These are phyloP conservation scores for Perithous albicinctus DNA, from an alignment of 2,888 invertebrate genomes.

Conservation along the genomic window DNA sequence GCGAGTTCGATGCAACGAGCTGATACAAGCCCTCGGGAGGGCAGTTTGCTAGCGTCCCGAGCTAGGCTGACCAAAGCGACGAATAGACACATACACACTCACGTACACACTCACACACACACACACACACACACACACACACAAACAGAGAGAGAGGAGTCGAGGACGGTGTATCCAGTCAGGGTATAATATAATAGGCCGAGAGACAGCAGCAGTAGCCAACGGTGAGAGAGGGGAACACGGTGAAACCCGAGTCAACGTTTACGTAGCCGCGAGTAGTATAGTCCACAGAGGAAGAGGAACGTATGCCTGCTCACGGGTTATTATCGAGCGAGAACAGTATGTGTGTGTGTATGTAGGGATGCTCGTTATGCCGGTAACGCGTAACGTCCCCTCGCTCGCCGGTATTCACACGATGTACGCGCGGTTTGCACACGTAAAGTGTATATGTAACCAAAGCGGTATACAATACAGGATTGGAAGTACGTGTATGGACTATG, in stretches of 20 bases:
- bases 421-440: neutral
- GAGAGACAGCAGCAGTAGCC: neutral
- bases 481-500: conserved; percentile 3
- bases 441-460: neutral
- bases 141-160: too few relatives aligned
- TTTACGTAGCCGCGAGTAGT: conserved; percentile 23
- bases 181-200: conserved; percentile 25
- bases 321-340: conserved; percentile 39
- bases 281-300: conserved; percentile 12
- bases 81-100: neutral
- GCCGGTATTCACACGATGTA: conserved; percentile 14
- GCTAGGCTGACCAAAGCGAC: conserved; percentile 7
- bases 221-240: neutral
- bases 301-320: conserved; percentile 27
- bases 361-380: conserved; percentile 31
- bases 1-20: conserved; percentile 36
- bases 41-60: conserved; percentile 20
- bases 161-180: neutral
- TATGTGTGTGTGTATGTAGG: neutral
- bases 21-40: conserved; percentile 4
- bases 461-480: neutral
- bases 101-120: too few relatives aligned
- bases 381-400: conserved; percentile 4
- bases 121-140: too few relatives aligned
- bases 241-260: conserved; percentile 44